phyloP scores from a whole-genome alignment of 2,888 invertebrate species.

The Amblyteles armatorius region DNA sequence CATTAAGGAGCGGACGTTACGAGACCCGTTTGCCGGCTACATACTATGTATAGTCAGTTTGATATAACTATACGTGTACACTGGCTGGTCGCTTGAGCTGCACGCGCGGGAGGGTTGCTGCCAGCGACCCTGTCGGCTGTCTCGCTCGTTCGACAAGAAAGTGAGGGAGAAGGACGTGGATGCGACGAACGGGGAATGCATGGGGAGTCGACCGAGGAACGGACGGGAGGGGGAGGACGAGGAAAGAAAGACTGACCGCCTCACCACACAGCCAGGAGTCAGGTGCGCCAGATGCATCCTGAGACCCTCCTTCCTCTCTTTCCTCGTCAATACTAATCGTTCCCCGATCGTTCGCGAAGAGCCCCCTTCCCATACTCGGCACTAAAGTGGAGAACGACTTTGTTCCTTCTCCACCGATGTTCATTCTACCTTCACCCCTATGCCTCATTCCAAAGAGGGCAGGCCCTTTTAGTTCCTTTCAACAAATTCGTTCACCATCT shows the following conservation, averaged over 20 bases:
- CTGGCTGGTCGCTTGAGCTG: constrained; percentile 46
- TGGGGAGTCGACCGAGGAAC: constrained; percentile 46
- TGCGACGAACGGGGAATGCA: constrained; percentile 55
- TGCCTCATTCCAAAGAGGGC: not conserved
- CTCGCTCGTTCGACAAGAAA: constrained; percentile 35
- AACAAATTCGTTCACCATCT: constrained; percentile 19
- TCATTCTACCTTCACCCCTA: constrained; percentile 34
- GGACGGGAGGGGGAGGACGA: constrained; percentile 46
- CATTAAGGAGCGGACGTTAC: constrained; percentile 84
- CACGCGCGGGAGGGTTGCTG: constrained; percentile 60
- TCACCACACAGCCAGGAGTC: constrained; percentile 77
- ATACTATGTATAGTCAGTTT: constrained; percentile 33
- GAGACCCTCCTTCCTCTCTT: constrained; percentile 65
- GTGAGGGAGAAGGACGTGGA: constrained; percentile 23
- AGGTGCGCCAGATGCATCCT: constrained; percentile 83
- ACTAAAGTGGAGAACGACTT: constrained; percentile 45
- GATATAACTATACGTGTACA: constrained; percentile 10
- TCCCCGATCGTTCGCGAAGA: constrained; percentile 78
- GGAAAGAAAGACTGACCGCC: constrained; percentile 68
- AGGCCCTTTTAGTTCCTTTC: constrained; percentile 35
- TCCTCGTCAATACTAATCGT: constrained; percentile 82
- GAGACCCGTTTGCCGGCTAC: constrained; percentile 73
- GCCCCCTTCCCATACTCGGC: constrained; percentile 18
- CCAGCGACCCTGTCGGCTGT: constrained; percentile 17
- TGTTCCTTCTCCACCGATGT: constrained; percentile 34